Percentiles rank a stretch among this genome's conserved stretches.
phyloP scores from a whole-genome alignment of 2,888 invertebrate genomes.

The Lymantria monacha region DNA sequence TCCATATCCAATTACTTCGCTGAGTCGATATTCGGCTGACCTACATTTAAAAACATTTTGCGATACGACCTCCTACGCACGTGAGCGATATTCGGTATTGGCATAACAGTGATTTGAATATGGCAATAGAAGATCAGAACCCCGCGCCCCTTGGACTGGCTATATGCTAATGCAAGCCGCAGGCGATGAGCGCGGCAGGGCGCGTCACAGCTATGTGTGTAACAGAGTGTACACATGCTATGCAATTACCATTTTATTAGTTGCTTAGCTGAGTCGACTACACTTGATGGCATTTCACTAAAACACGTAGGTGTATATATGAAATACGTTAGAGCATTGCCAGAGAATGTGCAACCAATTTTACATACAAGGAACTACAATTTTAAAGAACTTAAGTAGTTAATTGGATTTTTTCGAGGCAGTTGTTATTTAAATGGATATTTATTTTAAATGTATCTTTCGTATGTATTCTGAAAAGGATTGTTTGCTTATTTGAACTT shows the following conservation, averaged over 20 bases:
- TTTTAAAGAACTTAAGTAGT: conserved; percentile 7
- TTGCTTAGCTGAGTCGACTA: conserved; percentile 22
- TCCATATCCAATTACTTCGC: conserved; percentile 60
- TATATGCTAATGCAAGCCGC: conserved; percentile 56
- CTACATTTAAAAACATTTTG: conserved; percentile 61
- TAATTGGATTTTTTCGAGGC: conserved; percentile 4
- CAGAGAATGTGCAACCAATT: background rate
- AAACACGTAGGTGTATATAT: conserved; percentile 15
- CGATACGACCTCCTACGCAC: conserved; percentile 63
- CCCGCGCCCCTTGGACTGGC: conserved; percentile 21
- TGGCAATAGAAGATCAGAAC: conserved; percentile 34
- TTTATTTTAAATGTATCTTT: background rate
- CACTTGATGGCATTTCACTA: conserved; percentile 22
- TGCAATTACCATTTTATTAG: conserved; percentile 39
- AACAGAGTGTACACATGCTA: conserved; percentile 29
- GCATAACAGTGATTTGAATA: conserved; percentile 55
- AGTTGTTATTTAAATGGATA: conserved; percentile 3
- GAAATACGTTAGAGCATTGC: conserved; percentile 4
- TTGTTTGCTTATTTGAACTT: conserved; percentile 3
- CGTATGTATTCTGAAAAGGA: conserved; percentile 1
- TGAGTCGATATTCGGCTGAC: conserved; percentile 62
- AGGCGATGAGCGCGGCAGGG: conserved; percentile 40
- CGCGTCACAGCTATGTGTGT: conserved; percentile 34
- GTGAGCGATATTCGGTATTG: conserved; percentile 59
- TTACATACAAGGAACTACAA: background rate